These are phyloP conservation scores for Spheniscus humboldti DNA, from an alignment of 2,797 vertebrate species.

Conservation along the genomic window DNA sequence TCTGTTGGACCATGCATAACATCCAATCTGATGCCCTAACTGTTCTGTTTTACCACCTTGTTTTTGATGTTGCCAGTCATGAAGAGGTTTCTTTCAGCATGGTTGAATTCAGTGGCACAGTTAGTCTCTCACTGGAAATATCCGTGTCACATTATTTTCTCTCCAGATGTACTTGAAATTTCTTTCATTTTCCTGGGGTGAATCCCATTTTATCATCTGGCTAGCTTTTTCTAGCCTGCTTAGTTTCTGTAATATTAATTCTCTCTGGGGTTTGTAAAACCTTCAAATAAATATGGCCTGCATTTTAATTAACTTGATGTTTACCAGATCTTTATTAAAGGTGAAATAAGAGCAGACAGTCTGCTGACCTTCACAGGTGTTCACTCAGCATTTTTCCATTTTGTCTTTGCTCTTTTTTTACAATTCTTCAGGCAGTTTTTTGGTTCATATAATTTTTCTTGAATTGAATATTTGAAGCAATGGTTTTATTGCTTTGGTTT, in stretches of 20 bases:
- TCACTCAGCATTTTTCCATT: not conserved
- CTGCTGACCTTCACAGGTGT: not conserved
- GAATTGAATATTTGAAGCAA: not conserved
- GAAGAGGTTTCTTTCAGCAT: constrained; percentile 18
- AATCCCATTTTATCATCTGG: not conserved
- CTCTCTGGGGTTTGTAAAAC: not conserved
- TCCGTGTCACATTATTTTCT: not conserved
- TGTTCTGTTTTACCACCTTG: constrained; percentile 36
- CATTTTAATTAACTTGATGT: constrained; percentile 11
- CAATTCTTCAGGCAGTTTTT: not conserved
- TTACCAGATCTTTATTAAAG: constrained; percentile 23
- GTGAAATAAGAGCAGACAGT: not conserved
- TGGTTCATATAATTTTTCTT: not conserved
- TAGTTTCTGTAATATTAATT: not conserved
- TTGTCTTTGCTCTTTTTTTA: not conserved
- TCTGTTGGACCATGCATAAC: not conserved
- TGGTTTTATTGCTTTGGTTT: not conserved
- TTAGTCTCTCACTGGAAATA: constrained; percentile 29
- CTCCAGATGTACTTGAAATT: not conserved
- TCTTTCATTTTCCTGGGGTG: not conserved
- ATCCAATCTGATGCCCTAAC: not conserved
- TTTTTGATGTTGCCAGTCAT: constrained; percentile 34
- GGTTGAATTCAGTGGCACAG: constrained; percentile 17
- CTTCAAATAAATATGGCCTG: not conserved
- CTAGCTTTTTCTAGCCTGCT: not conserved